Percentiles rank a stretch among this genome's conserved stretches.
Evolutionary conservation across 2,113 vertebrate species (phyloP).

Genomic region (Oreochromis tanganicae): DNA sequence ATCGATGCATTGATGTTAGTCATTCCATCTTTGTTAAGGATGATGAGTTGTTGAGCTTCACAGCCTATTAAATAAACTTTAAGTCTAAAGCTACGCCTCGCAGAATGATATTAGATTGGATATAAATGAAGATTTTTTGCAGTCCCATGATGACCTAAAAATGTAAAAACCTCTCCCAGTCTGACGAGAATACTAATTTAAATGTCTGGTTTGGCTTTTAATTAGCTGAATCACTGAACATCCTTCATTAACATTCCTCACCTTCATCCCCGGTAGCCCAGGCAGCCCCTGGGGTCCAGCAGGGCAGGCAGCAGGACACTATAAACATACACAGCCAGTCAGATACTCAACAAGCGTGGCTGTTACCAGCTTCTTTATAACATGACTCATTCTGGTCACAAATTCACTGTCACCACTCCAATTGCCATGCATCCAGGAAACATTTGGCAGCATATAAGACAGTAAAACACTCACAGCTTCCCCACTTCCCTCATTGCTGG

Average conservation of each 20-base stretch:
- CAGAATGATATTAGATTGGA: neutral
- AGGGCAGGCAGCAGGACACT: constrained; percentile 76
- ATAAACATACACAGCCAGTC: neutral
- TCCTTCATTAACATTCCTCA: constrained; percentile 13
- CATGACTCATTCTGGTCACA: neutral
- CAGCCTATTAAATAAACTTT: neutral
- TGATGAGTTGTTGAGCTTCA: neutral
- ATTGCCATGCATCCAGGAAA: constrained; percentile 31
- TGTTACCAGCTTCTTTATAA: neutral
- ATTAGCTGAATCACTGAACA: neutral
- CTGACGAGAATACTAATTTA: neutral
- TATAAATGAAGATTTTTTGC: neutral
- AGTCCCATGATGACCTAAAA: neutral
- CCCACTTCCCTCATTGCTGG: constrained; percentile 71
- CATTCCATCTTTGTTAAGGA: neutral
- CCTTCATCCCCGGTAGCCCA: constrained; percentile 76
- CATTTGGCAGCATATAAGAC: constrained; percentile 9
- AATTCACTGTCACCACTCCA: neutral
- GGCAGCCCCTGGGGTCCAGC: constrained; percentile 72
- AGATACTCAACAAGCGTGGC: neutral
- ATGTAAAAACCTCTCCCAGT: neutral
- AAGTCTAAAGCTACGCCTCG: neutral
- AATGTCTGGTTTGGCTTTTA: neutral
- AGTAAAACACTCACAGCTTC: constrained; percentile 71
- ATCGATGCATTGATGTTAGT: neutral